Evolutionary conservation across 2,888 invertebrate species (phyloP).

Genomic region (Sussaba pulchella): DNA sequence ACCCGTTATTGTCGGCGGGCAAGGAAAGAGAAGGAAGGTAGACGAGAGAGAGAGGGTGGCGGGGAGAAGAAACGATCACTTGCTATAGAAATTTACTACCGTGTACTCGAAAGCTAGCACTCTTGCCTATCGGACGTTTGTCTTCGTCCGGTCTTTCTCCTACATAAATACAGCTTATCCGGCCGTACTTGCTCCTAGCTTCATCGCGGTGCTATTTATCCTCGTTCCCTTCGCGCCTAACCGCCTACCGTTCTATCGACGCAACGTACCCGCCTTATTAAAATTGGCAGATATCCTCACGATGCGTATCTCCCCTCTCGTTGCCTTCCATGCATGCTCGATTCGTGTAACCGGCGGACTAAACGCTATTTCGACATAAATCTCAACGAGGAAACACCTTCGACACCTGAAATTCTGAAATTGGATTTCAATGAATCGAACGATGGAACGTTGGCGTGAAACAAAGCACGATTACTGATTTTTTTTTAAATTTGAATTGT

Average conservation of each 20-base stretch:
- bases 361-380: slow-evolving; percentile 28
- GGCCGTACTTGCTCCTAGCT: slow-evolving; percentile 53
- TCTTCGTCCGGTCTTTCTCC: slow-evolving; percentile 68
- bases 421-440: slow-evolving; percentile 2
- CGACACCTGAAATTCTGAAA: slow-evolving; percentile 7
- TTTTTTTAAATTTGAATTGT: background rate
- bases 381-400: slow-evolving; percentile 9
- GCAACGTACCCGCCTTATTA: slow-evolving; percentile 71
- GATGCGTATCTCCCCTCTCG: slow-evolving; percentile 61
- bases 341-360: background rate
- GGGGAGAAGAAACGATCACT: slow-evolving; percentile 42
- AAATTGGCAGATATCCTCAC: slow-evolving; percentile 68
- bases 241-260: slow-evolving; percentile 67
- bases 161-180: slow-evolving; percentile 69
- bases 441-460: background rate
- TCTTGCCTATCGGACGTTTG: slow-evolving; percentile 69
- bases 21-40: slow-evolving; percentile 7
- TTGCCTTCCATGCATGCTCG: slow-evolving; percentile 34
- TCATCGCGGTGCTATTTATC: slow-evolving; percentile 67
- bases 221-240: slow-evolving; percentile 62
- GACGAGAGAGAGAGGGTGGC: too few species aligned
- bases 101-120: slow-evolving; percentile 53
- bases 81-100: slow-evolving; percentile 69
- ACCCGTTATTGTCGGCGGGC: slow-evolving; percentile 62
- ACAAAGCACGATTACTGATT: background rate